Conservation (phyloP, 2,888 invertebrate genomes). For the Molanna angustata region DNA sequence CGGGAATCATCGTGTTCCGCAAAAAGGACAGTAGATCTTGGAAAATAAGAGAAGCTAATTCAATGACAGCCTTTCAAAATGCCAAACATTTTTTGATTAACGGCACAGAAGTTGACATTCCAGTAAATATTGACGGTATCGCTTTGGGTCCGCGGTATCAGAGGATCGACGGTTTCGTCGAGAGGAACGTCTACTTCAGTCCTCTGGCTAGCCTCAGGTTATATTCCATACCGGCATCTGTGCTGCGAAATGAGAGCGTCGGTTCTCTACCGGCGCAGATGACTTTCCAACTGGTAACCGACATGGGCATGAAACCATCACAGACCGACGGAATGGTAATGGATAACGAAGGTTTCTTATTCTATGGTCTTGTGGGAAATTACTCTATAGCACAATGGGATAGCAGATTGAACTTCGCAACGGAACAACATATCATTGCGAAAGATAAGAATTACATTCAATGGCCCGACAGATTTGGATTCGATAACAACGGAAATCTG, state of each 20-base stretch:
- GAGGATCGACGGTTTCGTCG: constrained; percentile 42
- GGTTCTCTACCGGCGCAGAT: constrained; percentile 41
- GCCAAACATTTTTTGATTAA: constrained; percentile 61
- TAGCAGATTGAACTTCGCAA: constrained; percentile 55
- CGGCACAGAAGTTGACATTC: constrained; percentile 55
- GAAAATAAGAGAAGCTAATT: constrained; percentile 63
- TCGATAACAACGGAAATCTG: constrained; percentile 63
- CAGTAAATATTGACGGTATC: constrained; percentile 67
- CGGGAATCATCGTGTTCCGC: constrained; percentile 71
- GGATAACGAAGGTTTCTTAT: constrained; percentile 66
- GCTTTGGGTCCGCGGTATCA: constrained; percentile 63
- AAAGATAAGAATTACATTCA: constrained; percentile 66
- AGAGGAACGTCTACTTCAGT: constrained; percentile 62
- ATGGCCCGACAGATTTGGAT: constrained; percentile 70
- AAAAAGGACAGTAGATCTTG: constrained; percentile 62
- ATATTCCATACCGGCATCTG: constrained; percentile 62
- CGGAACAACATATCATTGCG: constrained; percentile 63
- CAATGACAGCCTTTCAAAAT: constrained; percentile 61
- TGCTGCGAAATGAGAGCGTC: constrained; percentile 56
- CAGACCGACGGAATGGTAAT: constrained; percentile 75
- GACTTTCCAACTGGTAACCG: constrained; percentile 52
- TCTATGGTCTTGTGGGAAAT: constrained; percentile 66
- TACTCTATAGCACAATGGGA: constrained; percentile 72
- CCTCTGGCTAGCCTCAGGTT: constrained; percentile 67
- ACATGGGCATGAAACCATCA: constrained; percentile 62